phyloP scores from a whole-genome alignment of 2,113 vertebrate species.

The Dicrurus megarhynchus region DNA sequence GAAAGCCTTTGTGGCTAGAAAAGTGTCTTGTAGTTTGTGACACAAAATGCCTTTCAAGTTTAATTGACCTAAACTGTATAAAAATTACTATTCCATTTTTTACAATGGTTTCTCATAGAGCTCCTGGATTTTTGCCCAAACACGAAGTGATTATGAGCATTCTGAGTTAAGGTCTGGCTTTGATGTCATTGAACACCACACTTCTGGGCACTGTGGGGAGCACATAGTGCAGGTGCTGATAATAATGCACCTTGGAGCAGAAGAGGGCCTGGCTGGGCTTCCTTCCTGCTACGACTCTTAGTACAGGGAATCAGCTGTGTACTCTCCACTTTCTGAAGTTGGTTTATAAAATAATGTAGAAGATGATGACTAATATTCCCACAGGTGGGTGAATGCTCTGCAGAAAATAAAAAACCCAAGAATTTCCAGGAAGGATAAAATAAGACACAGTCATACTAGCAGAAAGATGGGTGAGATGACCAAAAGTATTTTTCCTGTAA shows the following conservation, averaged over 20 bases:
- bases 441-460: neutral
- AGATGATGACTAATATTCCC: neutral
- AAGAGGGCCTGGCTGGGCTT: neutral
- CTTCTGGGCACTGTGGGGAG: neutral
- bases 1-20: neutral
- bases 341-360: neutral
- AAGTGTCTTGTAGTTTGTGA: neutral
- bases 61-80: neutral
- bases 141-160: neutral
- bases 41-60: neutral
- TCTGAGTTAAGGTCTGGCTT: neutral
- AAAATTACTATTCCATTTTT: neutral
- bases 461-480: neutral
- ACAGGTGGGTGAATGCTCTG: neutral
- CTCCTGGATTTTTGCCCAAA: neutral
- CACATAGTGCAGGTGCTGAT: neutral
- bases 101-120: neutral
- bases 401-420: neutral
- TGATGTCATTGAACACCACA: neutral
- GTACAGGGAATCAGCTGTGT: neutral
- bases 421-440: neutral
- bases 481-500: neutral
- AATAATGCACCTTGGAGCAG: neutral
- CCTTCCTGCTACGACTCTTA: neutral
- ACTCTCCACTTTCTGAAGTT: neutral